These are phyloP conservation scores for Galeopsomyia nigrocyanea DNA, from an alignment of 2,888 invertebrate genomes.

Conservation along the genomic window DNA sequence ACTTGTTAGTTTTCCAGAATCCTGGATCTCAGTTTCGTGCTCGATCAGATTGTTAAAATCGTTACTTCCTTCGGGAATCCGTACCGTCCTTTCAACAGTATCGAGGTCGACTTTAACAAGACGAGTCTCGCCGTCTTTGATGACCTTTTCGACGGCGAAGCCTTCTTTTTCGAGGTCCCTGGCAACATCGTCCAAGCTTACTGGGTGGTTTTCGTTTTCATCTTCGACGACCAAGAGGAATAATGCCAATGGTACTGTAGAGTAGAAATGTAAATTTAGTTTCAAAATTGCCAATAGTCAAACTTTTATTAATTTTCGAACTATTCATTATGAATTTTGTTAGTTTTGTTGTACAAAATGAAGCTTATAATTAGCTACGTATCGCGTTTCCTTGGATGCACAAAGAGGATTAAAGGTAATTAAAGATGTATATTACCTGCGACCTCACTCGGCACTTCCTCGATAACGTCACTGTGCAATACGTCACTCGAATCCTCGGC, in stretches of 20 bases:
- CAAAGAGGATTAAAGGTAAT: not conserved
- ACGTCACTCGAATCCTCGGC: constrained; percentile 57
- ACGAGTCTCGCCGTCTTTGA: constrained; percentile 55
- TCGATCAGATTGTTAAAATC: constrained; percentile 11
- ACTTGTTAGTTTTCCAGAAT: constrained; percentile 50
- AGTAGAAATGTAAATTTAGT: not conserved
- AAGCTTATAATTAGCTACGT: not conserved
- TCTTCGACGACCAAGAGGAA: constrained; percentile 60
- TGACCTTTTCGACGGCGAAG: constrained; percentile 57
- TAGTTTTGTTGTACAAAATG: not conserved
- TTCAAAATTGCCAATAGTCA: not conserved
- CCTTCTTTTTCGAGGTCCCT: constrained; percentile 60
- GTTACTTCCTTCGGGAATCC: not conserved
- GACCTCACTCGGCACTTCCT: constrained; percentile 54
- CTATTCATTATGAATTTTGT: not conserved
- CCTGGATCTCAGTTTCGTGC: constrained; percentile 27
- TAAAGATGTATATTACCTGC: constrained; percentile 51
- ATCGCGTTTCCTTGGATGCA: constrained; percentile 2
- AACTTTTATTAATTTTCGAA: not conserved
- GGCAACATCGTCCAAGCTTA: constrained; percentile 61
- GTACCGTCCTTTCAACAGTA: constrained; percentile 25
- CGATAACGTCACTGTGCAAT: constrained; percentile 55
- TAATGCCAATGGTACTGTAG: constrained; percentile 60
- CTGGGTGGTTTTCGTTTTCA: constrained; percentile 57
- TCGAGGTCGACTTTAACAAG: constrained; percentile 58